Conservation (phyloP, 2,113 vertebrate genomes). For the Pleuronectes platessa region DNA sequence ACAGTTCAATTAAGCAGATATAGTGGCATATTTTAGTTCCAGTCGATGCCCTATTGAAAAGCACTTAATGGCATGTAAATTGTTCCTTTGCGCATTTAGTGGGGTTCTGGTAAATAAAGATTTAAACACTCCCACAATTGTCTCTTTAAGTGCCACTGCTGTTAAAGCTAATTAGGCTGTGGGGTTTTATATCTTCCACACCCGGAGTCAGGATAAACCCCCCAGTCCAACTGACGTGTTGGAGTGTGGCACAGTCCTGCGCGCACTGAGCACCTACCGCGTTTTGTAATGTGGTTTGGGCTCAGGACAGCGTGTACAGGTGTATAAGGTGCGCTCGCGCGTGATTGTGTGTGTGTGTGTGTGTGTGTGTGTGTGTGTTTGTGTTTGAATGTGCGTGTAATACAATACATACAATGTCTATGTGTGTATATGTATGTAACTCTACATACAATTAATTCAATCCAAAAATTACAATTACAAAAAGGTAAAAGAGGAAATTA, state of each 20-base stretch:
- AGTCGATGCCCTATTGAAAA: conserved; percentile 96
- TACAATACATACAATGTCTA: neutral
- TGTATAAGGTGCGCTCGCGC: neutral
- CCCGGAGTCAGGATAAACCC: conserved; percentile 72
- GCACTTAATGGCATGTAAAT: conserved; percentile 98
- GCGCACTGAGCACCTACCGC: conserved; percentile 32
- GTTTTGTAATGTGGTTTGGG: conserved; percentile 31
- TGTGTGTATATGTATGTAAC: neutral
- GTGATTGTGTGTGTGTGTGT: too few relatives aligned
- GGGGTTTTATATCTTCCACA: conserved; percentile 84
- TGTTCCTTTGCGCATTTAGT: conserved; percentile 89
- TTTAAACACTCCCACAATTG: conserved; percentile 92
- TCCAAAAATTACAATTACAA: too few relatives aligned
- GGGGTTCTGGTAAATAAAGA: conserved; percentile 95
- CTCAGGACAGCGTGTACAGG: conserved; percentile 5
- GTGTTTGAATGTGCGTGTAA: neutral
- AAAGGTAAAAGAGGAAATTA: too few relatives aligned
- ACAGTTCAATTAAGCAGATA: conserved; percentile 91
- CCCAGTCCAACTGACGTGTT: conserved; percentile 49
- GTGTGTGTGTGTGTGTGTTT: neutral
- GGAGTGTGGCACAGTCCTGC: conserved; percentile 52
- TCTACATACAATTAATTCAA: neutral
- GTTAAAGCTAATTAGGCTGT: conserved; percentile 91
- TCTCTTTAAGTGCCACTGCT: conserved; percentile 91
- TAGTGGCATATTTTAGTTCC: conserved; percentile 96